phyloP scores from a whole-genome alignment of 1,140 invertebrate species.

The Cataglyphis hispanica region DNA sequence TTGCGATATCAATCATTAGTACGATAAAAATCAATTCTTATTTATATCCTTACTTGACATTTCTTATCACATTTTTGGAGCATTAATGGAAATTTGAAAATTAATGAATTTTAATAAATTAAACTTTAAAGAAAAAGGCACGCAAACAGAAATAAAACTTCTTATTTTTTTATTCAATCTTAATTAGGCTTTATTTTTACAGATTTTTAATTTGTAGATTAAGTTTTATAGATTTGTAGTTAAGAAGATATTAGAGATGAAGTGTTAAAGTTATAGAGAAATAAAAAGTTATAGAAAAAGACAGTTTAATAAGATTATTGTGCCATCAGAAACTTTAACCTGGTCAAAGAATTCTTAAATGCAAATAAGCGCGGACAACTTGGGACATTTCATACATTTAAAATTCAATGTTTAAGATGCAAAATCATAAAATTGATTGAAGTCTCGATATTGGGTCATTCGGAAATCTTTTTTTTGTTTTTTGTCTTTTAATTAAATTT shows the following conservation, averaged over 20 bases:
- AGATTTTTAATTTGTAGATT: conserved; percentile 22
- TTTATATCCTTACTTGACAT: background rate
- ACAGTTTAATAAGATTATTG: conserved; percentile 26
- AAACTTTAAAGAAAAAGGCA: background rate
- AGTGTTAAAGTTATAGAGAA: background rate
- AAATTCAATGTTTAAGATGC: background rate
- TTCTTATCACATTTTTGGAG: background rate
- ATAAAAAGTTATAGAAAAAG: background rate
- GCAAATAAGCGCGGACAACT: background rate
- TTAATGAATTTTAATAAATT: conserved; percentile 12
- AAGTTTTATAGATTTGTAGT: too few species aligned
- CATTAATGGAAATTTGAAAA: background rate
- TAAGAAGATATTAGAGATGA: conserved; percentile 3
- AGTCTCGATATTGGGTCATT: too few species aligned
- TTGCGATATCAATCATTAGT: background rate
- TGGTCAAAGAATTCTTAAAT: conserved; percentile 6
- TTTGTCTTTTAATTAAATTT: too few species aligned
- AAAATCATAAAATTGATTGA: background rate
- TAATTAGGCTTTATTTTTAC: conserved; percentile 8
- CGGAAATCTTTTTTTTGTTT: too few species aligned
- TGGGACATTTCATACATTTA: background rate
- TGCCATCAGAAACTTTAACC: conserved; percentile 11
- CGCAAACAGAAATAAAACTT: background rate
- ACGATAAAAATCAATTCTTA: background rate
- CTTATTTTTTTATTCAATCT: conserved; percentile 8